Conservation (phyloP, 2,888 invertebrate genomes). For the Heterodera filipjevi region DNA sequence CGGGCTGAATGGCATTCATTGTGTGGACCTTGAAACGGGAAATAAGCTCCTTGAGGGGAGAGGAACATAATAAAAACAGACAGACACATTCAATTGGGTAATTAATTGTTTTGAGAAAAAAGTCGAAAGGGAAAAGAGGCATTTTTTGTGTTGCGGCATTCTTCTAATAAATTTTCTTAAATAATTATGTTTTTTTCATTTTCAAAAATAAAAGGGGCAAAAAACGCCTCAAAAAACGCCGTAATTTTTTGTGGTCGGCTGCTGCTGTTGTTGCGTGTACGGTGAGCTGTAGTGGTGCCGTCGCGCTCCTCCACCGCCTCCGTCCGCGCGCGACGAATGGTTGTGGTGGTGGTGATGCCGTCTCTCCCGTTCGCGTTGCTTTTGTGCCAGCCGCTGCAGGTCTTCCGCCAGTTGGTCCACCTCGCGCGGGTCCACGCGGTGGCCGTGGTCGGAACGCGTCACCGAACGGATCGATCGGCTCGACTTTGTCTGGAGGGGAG, state of each 20-base stretch:
- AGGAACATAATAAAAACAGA: neutral
- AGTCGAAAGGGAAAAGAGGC: neutral
- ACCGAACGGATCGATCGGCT: constrained; percentile 68
- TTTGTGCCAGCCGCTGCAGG: constrained; percentile 54
- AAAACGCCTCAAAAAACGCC: constrained; percentile 25
- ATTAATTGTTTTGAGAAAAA: neutral
- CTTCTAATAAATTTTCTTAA: no score
- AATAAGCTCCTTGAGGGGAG: constrained; percentile 1
- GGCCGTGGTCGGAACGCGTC: constrained; percentile 66
- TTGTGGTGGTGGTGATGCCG: constrained; percentile 11
- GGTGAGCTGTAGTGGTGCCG: constrained; percentile 2
- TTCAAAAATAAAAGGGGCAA: no score
- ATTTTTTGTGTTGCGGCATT: neutral
- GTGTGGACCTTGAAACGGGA: neutral
- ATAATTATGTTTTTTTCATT: no score
- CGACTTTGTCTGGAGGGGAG: constrained; percentile 63
- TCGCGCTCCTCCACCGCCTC: neutral
- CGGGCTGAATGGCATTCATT: neutral
- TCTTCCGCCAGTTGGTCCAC: constrained; percentile 65
- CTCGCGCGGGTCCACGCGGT: constrained; percentile 68
- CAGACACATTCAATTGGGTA: neutral
- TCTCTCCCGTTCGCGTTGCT: constrained; percentile 28
- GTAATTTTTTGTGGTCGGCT: constrained; percentile 29
- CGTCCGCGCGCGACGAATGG: neutral
- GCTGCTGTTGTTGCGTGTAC: constrained; percentile 14